These are phyloP conservation scores for Achatina immaculata DNA, from an alignment of 1,140 invertebrate species.

Conservation along the genomic window DNA sequence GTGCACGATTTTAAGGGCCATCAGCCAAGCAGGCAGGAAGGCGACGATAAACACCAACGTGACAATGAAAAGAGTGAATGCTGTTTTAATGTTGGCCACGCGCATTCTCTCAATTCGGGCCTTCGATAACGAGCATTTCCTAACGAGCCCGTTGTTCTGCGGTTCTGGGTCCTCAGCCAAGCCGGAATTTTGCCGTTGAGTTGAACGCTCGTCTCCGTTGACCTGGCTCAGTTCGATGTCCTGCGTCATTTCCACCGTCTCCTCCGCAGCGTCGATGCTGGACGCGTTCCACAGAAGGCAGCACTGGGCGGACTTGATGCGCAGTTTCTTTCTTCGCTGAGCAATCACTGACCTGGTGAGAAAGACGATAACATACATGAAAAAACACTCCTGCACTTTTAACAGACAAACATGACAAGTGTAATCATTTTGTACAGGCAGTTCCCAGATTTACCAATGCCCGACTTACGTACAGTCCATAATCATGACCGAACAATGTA, in stretches of 20 bases:
- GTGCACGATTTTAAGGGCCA: constrained; percentile 54
- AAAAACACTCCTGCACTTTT: neutral
- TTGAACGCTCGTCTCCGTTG: constrained; percentile 38
- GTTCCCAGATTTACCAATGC: too few species aligned
- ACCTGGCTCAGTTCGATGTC: constrained; percentile 44
- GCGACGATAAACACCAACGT: constrained; percentile 64
- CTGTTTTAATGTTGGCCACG: constrained; percentile 66
- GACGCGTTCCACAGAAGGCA: constrained; percentile 44
- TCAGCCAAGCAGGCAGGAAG: constrained; percentile 65
- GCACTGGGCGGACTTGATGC: constrained; percentile 46
- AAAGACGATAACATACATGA: neutral
- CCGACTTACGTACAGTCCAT: too few species aligned
- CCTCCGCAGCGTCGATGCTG: constrained; percentile 19
- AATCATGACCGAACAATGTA: too few species aligned
- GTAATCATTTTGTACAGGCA: too few species aligned
- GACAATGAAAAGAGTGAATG: constrained; percentile 66
- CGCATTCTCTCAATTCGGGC: constrained; percentile 44
- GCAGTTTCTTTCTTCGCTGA: constrained; percentile 45
- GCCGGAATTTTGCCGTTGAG: neutral
- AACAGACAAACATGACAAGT: neutral
- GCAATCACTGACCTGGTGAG: constrained; percentile 43
- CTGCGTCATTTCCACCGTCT: constrained; percentile 40
- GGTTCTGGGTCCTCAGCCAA: neutral
- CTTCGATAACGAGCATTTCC: constrained; percentile 17
- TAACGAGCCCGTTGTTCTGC: constrained; percentile 32